Conservation (phyloP, 2,113 vertebrate genomes). For the Steatornis caripensis region DNA sequence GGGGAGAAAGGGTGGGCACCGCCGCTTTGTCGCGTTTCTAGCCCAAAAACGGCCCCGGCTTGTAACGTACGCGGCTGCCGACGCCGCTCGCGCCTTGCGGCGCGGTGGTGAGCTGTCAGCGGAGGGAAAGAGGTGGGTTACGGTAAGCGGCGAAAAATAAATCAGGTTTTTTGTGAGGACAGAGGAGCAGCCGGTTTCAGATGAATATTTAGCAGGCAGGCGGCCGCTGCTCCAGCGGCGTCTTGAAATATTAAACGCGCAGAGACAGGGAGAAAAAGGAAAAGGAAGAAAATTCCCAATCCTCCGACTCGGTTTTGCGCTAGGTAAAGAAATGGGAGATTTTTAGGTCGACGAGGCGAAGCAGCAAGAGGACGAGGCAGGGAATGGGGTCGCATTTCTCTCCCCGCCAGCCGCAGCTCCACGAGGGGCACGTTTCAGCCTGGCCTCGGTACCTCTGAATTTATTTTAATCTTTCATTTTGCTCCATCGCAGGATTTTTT, state of each 20-base stretch:
- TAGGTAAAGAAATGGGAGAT: neutral
- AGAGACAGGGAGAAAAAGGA: neutral
- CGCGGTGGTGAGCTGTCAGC: neutral
- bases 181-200: neutral
- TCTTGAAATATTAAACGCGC: neutral
- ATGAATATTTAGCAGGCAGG: neutral
- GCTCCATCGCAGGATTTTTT: neutral
- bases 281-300: neutral
- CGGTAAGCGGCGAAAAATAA: neutral
- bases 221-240: neutral
- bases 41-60: neutral
- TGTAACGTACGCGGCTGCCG: neutral
- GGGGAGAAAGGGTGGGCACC: neutral
- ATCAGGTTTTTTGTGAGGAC: neutral
- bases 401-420: neutral
- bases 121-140: neutral
- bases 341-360: neutral
- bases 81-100: neutral
- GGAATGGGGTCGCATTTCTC: neutral
- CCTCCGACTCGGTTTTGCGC: neutral
- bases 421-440: neutral
- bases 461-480: conserved; percentile 42
- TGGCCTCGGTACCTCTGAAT: neutral
- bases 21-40: fast-evolving
- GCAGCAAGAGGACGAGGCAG: neutral